phyloP scores from a whole-genome alignment of 2,113 vertebrate genomes.

The Petromus typicus region DNA sequence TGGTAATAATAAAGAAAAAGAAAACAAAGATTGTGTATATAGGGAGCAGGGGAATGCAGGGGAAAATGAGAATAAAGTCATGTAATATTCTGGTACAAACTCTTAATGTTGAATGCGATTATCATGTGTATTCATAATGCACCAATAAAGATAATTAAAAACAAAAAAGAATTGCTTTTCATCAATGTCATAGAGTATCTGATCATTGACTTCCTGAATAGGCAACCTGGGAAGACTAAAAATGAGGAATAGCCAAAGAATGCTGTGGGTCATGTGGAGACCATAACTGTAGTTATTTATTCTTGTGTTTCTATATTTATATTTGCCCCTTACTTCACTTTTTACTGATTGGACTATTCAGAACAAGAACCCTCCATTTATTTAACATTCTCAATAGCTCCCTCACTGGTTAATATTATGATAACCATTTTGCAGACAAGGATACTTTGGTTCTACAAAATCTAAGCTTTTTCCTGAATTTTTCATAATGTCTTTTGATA shows the following conservation, averaged over 20 bases:
- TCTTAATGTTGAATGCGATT: too few species aligned
- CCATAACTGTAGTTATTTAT: not conserved
- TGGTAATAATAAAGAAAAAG: too few species aligned
- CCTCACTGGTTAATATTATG: not conserved
- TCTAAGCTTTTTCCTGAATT: slow-evolving; percentile 38
- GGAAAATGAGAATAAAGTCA: too few species aligned
- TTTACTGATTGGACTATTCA: not conserved
- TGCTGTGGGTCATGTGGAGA: not conserved
- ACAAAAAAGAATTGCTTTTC: not conserved
- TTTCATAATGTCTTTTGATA: slow-evolving; percentile 39
- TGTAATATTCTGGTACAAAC: too few species aligned
- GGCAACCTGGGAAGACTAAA: not conserved
- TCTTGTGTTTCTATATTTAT: not conserved
- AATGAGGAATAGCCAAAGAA: not conserved
- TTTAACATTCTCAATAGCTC: not conserved
- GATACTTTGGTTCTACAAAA: not conserved
- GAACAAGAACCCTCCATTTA: not conserved
- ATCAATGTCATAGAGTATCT: not conserved
- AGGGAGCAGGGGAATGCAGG: too few species aligned
- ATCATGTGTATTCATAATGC: too few species aligned
- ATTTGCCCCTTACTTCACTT: not conserved
- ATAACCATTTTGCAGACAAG: not conserved
- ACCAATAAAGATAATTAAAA: too few species aligned
- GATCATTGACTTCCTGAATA: not conserved
- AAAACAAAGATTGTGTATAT: too few species aligned